A percentile compares a stretch with the other conserved stretches of the same genome.
phyloP scores from a whole-genome alignment of 1,140 invertebrate genomes.

The Bicyclus anynana region DNA sequence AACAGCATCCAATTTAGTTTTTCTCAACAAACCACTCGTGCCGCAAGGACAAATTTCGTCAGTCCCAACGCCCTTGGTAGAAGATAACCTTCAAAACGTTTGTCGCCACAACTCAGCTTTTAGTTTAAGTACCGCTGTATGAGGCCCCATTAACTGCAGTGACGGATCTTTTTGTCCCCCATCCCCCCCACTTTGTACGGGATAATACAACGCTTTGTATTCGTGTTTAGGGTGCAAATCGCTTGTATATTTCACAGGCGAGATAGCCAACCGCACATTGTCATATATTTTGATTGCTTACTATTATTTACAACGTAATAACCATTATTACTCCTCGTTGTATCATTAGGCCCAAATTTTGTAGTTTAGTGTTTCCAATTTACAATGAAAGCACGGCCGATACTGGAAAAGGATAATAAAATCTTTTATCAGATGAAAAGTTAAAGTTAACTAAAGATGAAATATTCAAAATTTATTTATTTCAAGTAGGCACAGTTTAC shows the following conservation, averaged over 20 bases:
- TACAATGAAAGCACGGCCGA: conserved; percentile 5
- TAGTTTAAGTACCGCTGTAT: conserved; percentile 38
- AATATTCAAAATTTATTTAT: too few species aligned
- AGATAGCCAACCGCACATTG: conserved; percentile 22
- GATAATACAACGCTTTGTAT: conserved; percentile 25
- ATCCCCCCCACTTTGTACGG: conserved; percentile 13
- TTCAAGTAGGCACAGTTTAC: too few species aligned
- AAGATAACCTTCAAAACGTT: conserved; percentile 18
- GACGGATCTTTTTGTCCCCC: conserved; percentile 25
- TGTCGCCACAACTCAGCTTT: conserved; percentile 38
- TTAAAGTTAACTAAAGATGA: too few species aligned
- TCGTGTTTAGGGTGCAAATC: conserved; percentile 30
- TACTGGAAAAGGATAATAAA: background rate
- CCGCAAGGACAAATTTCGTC: background rate
- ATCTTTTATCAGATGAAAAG: too few species aligned
- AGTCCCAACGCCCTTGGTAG: background rate
- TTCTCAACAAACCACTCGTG: background rate
- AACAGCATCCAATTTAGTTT: too few species aligned
- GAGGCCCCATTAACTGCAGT: conserved; percentile 42
- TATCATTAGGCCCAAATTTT: conserved; percentile 23
- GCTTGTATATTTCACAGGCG: conserved; percentile 24
- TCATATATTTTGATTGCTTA: conserved; percentile 35
- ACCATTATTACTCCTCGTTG: conserved; percentile 23
- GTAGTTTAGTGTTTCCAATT: conserved; percentile 19
- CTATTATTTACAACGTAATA: conserved; percentile 33